Base-by-base conservation (phyloP, 2,888 invertebrate genomes). In the Synergus itoensis region DNA sequence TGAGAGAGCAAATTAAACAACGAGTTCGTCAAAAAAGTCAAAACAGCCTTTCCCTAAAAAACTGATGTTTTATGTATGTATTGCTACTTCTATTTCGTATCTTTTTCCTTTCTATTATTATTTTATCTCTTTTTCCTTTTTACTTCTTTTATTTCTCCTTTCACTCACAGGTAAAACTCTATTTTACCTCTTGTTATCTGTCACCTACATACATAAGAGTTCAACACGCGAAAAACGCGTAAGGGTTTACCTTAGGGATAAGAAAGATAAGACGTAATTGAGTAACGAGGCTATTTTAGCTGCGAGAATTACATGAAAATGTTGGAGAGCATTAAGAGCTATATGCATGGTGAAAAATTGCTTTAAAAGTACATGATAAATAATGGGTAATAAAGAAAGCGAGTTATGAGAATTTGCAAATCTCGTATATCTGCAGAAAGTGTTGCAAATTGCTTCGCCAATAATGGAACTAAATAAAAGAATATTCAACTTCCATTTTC, bases 211-310 rank as follows among this genome's bases (percentile, higher is more conserved):
- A 45, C 16, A 48, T 12, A 9, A 65, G 65, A 45, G 69, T 69
- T 69, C 28, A 28, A 69, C 69, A 69, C 48, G 69, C 69, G 69
- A 69, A 48, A 69, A 69, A 28, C 48, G 69, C 45, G 48, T 69
- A 48, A 45, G 67, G 67, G 21, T 67, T 67, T 21, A 67, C 67
- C 67, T 67, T 14, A 43, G 67, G 48, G 69, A 48, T 48, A 69
- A 69, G 69, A 18, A 21, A 48, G 69, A 69, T 69, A 69, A 69
- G 69, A 69, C 14, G 69, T 69, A 69, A 69, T 69, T 69, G 69
- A 69, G 69, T 69, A 69, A 69, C 69, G 69, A 69, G 69, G 28
- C 21, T 69, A 16, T 65, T 69, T 36, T 36, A 69, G 16, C 48
- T 14, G 48, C 69, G 28, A 69, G 7, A 11, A 69, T 69, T 69